These are phyloP conservation scores for Samia ricini DNA, from an alignment of 1,140 invertebrate species.

Conservation along the genomic window DNA sequence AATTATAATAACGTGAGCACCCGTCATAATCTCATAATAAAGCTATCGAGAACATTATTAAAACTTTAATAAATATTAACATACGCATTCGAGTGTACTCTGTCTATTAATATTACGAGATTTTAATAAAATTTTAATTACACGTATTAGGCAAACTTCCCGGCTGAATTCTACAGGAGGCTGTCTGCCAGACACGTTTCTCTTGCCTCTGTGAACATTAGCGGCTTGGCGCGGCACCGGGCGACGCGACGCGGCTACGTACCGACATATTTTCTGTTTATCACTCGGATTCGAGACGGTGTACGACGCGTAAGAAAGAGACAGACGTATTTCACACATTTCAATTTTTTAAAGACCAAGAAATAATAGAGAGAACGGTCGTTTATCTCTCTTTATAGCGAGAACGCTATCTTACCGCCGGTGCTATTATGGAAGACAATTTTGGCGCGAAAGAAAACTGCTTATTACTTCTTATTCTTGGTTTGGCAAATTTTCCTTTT, in stretches of 20 bases:
- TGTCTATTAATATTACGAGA: conserved; percentile 46
- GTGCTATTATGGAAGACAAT: conserved; percentile 76
- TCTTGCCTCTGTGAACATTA: conserved; percentile 66
- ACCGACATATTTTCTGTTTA: conserved; percentile 72
- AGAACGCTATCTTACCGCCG: conserved; percentile 69
- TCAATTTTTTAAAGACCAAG: conserved; percentile 74
- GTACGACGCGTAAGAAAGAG: conserved; percentile 45
- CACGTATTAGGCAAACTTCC: conserved; percentile 65
- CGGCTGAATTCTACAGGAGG: conserved; percentile 72
- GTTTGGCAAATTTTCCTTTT: conserved; percentile 57
- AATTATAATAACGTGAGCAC: background rate
- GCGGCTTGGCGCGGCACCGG: conserved; percentile 46
- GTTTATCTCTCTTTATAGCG: conserved; percentile 77
- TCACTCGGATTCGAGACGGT: conserved; percentile 51
- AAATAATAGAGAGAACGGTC: conserved; percentile 76
- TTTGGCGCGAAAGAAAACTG: conserved; percentile 77
- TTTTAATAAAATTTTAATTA: conserved; percentile 75
- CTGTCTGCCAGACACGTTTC: conserved; percentile 46
- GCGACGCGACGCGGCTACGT: conserved; percentile 45
- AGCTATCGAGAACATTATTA: conserved; percentile 38
- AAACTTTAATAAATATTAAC: conserved; percentile 59
- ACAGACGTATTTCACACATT: conserved; percentile 69
- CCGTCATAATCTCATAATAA: background rate
- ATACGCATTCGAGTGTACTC: conserved; percentile 49
- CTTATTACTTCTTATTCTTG: conserved; percentile 76